Evolutionary conservation across 2,113 vertebrate species (phyloP), one percentile per base, ranked within the genome.

Genomic region (Poeciliopsis retropinna): DNA sequence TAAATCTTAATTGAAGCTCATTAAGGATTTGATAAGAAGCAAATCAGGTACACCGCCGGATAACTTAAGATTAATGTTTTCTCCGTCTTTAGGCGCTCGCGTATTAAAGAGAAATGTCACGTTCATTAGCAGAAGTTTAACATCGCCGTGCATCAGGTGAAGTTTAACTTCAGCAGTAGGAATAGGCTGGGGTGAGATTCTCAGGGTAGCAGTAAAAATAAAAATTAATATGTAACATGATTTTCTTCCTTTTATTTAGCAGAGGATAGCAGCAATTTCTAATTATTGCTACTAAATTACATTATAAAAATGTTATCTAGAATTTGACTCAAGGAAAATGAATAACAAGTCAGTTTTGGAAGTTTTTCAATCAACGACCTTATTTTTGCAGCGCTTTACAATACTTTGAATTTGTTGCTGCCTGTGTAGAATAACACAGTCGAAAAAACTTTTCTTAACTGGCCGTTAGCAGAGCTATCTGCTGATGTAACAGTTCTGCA

Each of bases 1-100:
- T 95, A 95, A 91, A 95, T 95, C 93, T 93, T 94, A 94, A 95
- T 94, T 94, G 93, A 92, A 89, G 92, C 94, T 94, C 92, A 94
- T 95, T 94, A 95, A 88, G 91, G 85, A 90, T 92, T 93, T 93
- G 93, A 95, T 94, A 94, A 92, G 93, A 94, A 91, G 89, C 92
- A 94, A 94, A 94, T 93, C 92, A 94, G 93, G 93, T 92, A 93
- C 92, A 91, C 87, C 76, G 81, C 51, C 19, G 80, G 86, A 93
- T 89, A 89, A 92, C 85, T 92, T 89, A 89, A 92, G 91, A 93
- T 93, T 82, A 92, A 94, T 92, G 92, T 44, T 88, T 87, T 82
- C 75, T 62, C 67, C 62, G 66, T 71, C 73, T 89, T 86, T 81
- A 72, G 67, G 15, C 60, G 3, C 69, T 27, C 19, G 11, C 54